These are phyloP conservation scores for Drymodes brunneopygia DNA, from an alignment of 2,113 vertebrate genomes.

Conservation along the genomic window DNA sequence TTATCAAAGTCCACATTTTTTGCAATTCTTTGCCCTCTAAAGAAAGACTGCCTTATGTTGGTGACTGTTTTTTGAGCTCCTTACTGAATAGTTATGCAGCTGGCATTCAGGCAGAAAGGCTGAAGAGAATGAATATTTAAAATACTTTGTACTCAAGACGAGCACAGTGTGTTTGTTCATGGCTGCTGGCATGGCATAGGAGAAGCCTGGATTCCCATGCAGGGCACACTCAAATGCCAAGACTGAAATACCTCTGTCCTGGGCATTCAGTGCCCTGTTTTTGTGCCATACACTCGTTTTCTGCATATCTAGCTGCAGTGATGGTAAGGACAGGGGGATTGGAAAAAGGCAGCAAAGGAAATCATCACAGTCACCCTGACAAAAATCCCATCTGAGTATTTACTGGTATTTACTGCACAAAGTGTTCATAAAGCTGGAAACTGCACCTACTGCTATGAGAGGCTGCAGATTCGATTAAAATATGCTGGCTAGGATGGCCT, in stretches of 20 bases:
- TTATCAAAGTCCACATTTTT: background rate
- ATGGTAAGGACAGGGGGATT: background rate
- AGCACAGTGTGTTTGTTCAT: background rate
- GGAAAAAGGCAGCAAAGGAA: background rate
- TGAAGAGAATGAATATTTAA: background rate
- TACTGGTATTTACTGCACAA: background rate
- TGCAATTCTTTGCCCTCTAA: background rate
- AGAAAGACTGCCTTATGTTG: background rate
- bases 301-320: background rate
- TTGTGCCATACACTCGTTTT: background rate
- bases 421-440: background rate
- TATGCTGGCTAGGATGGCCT: background rate
- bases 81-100: background rate
- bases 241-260: background rate
- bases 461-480: background rate
- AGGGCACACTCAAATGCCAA: background rate
- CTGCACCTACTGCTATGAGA: background rate
- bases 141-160: background rate
- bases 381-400: background rate
- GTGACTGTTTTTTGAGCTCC: background rate
- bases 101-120: background rate
- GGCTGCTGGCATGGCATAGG: background rate
- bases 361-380: background rate
- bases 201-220: background rate
- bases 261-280: background rate